Evolutionary conservation across 2,888 invertebrate species (phyloP).

Genomic region (Sphinx pinastri): DNA sequence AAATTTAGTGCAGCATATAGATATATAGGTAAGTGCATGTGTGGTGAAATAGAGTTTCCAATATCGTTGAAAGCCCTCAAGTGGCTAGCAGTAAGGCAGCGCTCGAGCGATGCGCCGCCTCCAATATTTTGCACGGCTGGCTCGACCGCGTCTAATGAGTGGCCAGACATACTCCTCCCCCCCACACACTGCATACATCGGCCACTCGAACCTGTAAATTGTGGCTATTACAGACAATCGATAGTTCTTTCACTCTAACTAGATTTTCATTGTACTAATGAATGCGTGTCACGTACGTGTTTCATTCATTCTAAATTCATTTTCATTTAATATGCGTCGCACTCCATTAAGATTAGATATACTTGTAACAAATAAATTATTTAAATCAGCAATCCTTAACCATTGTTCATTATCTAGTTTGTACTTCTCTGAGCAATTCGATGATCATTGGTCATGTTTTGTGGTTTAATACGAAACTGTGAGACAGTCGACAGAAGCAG

Average conservation of each 20-base stretch:
- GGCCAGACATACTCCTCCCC: not conserved
- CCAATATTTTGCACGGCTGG: conserved; percentile 11
- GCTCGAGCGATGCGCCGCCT: not conserved
- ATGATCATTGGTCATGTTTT: no score
- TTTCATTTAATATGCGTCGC: no score
- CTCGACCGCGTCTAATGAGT: conserved; percentile 18
- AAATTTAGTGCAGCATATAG: not conserved
- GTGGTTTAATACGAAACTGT: no score
- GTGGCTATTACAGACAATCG: not conserved
- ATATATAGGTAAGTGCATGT: not conserved
- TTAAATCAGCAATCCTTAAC: no score
- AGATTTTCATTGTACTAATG: no score
- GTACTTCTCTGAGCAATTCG: no score
- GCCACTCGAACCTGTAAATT: not conserved
- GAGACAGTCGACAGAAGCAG: no score
- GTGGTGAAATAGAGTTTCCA: conserved; percentile 5
- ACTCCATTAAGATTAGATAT: no score
- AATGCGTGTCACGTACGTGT: no score
- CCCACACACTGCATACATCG: not conserved
- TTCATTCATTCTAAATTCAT: no score
- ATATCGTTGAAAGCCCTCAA: conserved; percentile 19
- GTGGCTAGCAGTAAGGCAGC: conserved; percentile 11
- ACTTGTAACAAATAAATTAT: no score
- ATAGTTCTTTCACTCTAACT: not conserved
- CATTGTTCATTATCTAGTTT: no score